phyloP scores from a whole-genome alignment of 2,797 vertebrate species.

The Coccyzus lansbergi region DNA sequence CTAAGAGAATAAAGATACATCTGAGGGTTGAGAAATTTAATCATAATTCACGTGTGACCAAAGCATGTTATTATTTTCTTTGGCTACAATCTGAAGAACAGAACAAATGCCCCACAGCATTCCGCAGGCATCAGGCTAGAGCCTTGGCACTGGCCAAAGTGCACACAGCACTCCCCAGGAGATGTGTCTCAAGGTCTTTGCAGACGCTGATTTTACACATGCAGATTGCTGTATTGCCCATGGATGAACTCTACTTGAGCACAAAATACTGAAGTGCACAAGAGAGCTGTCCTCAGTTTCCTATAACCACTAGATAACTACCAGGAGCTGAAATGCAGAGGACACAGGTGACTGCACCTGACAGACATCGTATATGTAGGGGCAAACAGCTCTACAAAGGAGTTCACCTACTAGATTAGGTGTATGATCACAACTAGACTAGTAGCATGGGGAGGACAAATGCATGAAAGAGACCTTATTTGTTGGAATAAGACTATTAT shows the following conservation, averaged over 20 bases:
- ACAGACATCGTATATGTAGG: fast-evolving
- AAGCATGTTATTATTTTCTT: not conserved
- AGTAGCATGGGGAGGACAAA: fast-evolving
- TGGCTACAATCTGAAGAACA: not conserved
- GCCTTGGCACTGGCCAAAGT: not conserved
- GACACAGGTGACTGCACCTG: fast-evolving
- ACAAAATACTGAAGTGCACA: fast-evolving
- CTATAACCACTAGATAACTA: not conserved
- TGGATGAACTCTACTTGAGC: fast-evolving
- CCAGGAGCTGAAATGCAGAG: not conserved
- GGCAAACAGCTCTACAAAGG: not conserved
- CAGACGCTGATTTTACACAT: fast-evolving
- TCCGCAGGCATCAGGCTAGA: not conserved
- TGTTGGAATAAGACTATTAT: not conserved
- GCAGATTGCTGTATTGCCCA: not conserved
- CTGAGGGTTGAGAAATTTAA: not conserved
- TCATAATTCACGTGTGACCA: not conserved
- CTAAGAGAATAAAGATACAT: not conserved
- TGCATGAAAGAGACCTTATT: not conserved
- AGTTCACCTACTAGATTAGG: not conserved
- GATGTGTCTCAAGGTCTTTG: not conserved
- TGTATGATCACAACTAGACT: not conserved
- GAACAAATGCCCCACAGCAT: not conserved
- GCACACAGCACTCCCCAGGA: not conserved
- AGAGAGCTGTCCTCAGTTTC: not conserved